A percentile compares a stretch with the other conserved stretches of the same genome.
phyloP scores from a whole-genome alignment of 2,888 invertebrate genomes.

The Catonia carolina region DNA sequence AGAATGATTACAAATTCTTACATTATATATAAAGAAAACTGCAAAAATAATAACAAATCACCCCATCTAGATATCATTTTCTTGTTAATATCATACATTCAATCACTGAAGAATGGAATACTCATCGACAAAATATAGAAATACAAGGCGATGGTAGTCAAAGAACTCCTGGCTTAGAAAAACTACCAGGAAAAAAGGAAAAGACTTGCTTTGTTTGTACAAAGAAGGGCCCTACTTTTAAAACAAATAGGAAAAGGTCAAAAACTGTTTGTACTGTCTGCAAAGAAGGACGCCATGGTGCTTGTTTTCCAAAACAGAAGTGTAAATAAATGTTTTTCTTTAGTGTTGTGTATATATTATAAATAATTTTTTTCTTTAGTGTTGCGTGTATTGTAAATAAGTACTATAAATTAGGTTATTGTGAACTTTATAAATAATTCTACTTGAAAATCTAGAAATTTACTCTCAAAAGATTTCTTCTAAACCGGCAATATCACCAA shows the following conservation, averaged over 20 bases:
- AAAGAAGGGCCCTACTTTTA: background rate
- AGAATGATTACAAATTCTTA: slow-evolving; percentile 1
- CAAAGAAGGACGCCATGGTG: too few species aligned
- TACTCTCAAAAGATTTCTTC: too few species aligned
- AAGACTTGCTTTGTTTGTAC: slow-evolving; percentile 1
- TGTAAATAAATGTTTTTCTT: too few species aligned
- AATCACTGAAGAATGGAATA: background rate
- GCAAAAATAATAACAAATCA: background rate
- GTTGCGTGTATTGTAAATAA: too few species aligned
- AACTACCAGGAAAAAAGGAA: background rate
- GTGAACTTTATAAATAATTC: too few species aligned
- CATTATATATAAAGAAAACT: background rate
- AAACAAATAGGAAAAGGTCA: background rate
- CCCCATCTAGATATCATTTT: background rate
- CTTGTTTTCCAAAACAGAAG: too few species aligned
- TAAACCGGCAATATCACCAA: too few species aligned
- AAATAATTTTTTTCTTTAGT: too few species aligned
- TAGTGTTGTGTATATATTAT: too few species aligned
- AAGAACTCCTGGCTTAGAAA: background rate
- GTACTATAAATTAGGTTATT: background rate
- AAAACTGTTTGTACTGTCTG: background rate
- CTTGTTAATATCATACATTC: background rate
- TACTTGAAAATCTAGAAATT: too few species aligned
- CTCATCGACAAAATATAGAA: background rate
- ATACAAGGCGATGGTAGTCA: background rate